A percentile compares a stretch with the other conserved stretches of the same genome.
Evolutionary conservation across 2,113 vertebrate genomes (phyloP).

Genomic region (Pogona vitticeps): DNA sequence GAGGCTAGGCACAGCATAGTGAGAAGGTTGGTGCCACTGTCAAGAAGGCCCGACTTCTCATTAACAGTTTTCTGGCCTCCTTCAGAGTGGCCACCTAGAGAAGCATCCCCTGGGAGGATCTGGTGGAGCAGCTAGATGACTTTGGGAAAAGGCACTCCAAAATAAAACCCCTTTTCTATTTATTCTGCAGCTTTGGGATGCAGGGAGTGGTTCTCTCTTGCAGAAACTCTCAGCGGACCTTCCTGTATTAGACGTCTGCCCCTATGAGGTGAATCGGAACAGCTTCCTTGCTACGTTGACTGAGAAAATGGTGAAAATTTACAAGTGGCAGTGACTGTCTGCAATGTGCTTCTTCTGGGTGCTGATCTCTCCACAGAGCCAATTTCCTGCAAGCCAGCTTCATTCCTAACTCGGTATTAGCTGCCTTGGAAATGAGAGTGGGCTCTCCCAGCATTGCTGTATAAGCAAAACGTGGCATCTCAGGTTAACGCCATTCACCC

Average conservation of each 20-base stretch:
- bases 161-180: slow-evolving; percentile 24
- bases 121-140: too few species aligned
- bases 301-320: slow-evolving; percentile 89
- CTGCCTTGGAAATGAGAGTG: not conserved
- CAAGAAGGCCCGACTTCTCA: too few species aligned
- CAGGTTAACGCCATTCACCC: slow-evolving; percentile 3
- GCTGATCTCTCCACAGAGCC: rapidly evolving
- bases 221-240: slow-evolving; percentile 89
- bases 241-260: slow-evolving; percentile 90
- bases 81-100: too few species aligned
- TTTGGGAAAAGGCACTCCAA: too few species aligned
- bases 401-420: not conserved
- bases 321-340: slow-evolving; percentile 87
- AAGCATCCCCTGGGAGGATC: too few species aligned
- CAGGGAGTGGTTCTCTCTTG: slow-evolving; percentile 82
- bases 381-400: not conserved
- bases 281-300: slow-evolving; percentile 90
- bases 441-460: not conserved
- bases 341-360: slow-evolving; percentile 2
- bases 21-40: too few species aligned
- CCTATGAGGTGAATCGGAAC: slow-evolving; percentile 83
- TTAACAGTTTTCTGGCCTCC: too few species aligned
- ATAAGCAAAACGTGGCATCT: not conserved
- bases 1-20: too few species aligned
- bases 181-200: slow-evolving; percentile 89